Conservation (phyloP, 2,113 vertebrate species). For the Pluvialis apricaria region DNA sequence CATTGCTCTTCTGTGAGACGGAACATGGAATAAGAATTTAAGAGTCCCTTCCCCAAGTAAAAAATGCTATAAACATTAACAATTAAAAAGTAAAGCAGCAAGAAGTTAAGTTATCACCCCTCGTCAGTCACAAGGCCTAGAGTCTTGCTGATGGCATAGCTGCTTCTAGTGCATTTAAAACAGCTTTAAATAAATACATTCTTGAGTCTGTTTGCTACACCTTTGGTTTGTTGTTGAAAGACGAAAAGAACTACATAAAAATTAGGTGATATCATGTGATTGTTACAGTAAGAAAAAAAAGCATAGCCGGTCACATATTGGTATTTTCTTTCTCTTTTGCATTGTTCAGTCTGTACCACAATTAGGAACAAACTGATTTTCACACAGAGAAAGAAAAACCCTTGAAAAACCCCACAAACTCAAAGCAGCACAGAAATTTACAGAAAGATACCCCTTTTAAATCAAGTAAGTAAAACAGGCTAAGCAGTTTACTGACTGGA, state of each 20-base stretch:
- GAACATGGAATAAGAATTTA: background rate
- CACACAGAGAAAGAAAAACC: background rate
- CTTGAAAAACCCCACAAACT: background rate
- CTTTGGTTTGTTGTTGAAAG: background rate
- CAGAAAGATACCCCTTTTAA: background rate
- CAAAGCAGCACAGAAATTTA: background rate
- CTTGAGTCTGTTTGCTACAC: background rate
- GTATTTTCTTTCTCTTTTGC: background rate
- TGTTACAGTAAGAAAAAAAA: background rate
- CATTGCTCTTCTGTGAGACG: background rate
- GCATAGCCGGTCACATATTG: background rate
- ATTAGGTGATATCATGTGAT: rapidly evolving
- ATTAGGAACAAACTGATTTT: background rate
- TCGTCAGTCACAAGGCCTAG: background rate
- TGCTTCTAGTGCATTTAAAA: background rate
- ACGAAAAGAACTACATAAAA: background rate
- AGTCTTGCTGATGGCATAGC: background rate
- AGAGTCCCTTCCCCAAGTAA: background rate
- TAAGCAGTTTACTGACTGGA: background rate
- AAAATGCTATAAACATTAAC: background rate
- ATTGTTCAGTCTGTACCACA: background rate
- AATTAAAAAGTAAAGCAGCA: too few relatives aligned
- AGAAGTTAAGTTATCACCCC: background rate
- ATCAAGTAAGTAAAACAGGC: background rate
- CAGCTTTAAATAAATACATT: background rate